These are phyloP conservation scores for Zalophus californianus DNA, from an alignment of 2,797 vertebrate genomes.

Conservation along the genomic window DNA sequence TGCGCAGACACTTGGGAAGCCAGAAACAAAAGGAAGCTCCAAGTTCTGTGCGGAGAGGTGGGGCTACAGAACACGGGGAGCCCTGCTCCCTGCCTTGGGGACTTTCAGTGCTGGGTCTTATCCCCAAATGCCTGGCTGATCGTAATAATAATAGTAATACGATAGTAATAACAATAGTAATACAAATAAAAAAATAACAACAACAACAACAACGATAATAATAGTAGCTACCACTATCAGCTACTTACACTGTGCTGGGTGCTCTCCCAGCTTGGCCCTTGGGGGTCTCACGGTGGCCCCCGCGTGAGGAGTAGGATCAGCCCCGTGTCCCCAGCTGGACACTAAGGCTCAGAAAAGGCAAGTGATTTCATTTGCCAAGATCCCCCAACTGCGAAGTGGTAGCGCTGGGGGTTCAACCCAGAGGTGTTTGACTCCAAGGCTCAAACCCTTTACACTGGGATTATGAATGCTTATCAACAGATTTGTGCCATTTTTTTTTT, in stretches of 20 bases:
- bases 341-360: background rate
- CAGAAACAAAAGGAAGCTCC: background rate
- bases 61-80: too few relatives aligned
- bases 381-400: background rate
- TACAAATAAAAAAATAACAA: too few relatives aligned
- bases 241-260: too few relatives aligned
- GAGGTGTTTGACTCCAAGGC: background rate
- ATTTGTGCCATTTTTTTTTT: background rate
- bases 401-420: background rate
- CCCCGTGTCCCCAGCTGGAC: background rate
- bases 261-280: background rate
- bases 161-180: background rate
- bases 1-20: background rate
- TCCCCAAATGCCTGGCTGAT: background rate
- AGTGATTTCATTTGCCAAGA: background rate
- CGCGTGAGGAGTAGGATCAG: too few relatives aligned
- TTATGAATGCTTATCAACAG: too few relatives aligned
- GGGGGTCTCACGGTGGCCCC: background rate
- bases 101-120: background rate
- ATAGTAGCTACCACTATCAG: too few relatives aligned
- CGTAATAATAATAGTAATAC: too few relatives aligned
- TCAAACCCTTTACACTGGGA: background rate
- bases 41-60: background rate
- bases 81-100: background rate
- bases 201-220: too few relatives aligned